Base-by-base conservation (phyloP, 2,113 vertebrate species). In the Dicerorhinus sumatrensis region DNA sequence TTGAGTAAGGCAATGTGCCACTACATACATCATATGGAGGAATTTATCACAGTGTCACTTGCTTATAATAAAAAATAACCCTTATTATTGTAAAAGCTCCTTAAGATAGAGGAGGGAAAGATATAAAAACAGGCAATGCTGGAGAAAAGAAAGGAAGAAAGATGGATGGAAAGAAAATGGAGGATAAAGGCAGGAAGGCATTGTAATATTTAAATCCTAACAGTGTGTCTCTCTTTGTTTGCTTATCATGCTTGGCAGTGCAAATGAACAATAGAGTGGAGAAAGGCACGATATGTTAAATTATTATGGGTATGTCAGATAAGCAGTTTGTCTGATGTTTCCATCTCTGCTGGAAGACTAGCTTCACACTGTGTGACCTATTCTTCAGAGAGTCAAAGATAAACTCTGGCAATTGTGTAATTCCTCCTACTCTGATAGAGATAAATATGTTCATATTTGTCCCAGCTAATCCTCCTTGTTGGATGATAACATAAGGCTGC, bases 281-380 rank as follows among this genome's bases (percentile, higher is more conserved):
- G 63, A 48, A 86, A 92, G 73, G 85, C 36, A 76, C 1, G 5
- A 54, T 65, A 82, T 76, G 65, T 36, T 97, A 96, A 73, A 97
- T 96, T 31, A 93, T 88, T 94, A 95, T 90, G 93, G 58, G 33
- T 94, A 89, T 95, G 25, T 70, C 95, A 97, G 79, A 97, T 97
- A 97, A 97, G 80, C 65, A 90, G 20, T 62, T 96, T 97, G 88
- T 97, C 88, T n/a, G 12, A 79, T 94, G n/a, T 93, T 98, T 97
- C 95, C 89, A 0, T 82, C 94, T 98, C 95, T 97, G 77, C 83
- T 84, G 89, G 80, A 62, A 65, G 81, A 31, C 36, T 83, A 16
- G 51, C 75, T 98, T 92, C 92, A 84, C 83, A 92, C 73, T 75
- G 13, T 89, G 42, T 81, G 54, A 98, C 58, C 92, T 76, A 1